Evolutionary conservation across 2,797 vertebrate genomes (phyloP), one percentile per base, ranked within the genome.

Genomic region (Loriculus beryllinus): DNA sequence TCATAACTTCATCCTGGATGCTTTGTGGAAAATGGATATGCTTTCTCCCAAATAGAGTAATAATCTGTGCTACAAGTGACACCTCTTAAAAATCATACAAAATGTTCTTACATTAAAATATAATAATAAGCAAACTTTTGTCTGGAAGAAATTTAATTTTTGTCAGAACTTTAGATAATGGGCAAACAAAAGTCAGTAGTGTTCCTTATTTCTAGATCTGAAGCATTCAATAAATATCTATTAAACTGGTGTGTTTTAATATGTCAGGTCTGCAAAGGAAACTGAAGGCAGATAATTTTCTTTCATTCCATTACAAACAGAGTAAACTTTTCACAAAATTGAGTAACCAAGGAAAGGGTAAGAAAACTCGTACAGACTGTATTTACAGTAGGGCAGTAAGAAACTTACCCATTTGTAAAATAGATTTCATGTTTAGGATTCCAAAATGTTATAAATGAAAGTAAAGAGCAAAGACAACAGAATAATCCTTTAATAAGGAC

Each of bases 341-440:
- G 21, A 42, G 6, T 69, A 70, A 40, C 60, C 48, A 56, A 39
- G 25, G n/a, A 49, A 75, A 63, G 33, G 7, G 19, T 17, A 63
- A 63, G 23, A 28, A 56, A 45, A 75, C 49, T 69, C 14, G 8
- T 51, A 17, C 8, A 33, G 68, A 23, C 86, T 78, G 43, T 81
- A 56, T 20, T 56, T 48, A 86, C 75, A 67, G 70, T 63, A 75
- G 65, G 80, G 20, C 70, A 71, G 13, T 78, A 60, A 82, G 62
- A 89, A 86, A 57, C 72, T n/a, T 39, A 7, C 2, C 69, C 80
- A 54, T 64, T 47, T 78, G 25, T 75, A 72, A 80, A 87, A 68
- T 47, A 93, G 74, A 26, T 88, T 94, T 89, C n/a, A 76, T 74
- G 74, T 90, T 88, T 78, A 82, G 75, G 90, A 80, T 92, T 94